A percentile compares a stretch with the other conserved stretches of the same genome.
Conservation (phyloP, 1,140 invertebrate species). For the Euschistus heros region DNA sequence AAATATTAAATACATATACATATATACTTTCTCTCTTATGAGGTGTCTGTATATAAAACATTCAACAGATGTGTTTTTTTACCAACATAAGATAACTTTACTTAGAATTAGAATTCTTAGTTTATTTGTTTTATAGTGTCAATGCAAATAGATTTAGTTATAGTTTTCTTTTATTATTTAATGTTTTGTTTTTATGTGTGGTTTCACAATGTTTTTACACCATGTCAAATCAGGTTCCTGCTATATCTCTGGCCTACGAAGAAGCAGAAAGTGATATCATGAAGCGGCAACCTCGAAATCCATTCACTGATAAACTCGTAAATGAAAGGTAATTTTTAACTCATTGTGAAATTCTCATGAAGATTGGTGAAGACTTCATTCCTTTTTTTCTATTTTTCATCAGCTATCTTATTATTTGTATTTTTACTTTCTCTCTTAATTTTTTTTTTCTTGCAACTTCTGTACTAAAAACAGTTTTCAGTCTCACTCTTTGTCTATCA, state of each 20-base stretch:
- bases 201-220: constrained; percentile 32
- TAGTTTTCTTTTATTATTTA: constrained; percentile 26
- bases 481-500: background rate
- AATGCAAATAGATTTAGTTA: constrained; percentile 23
- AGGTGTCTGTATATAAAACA: too few relatives aligned
- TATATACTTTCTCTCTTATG: too few relatives aligned
- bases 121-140: constrained; percentile 22
- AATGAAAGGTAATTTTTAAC: constrained; percentile 80
- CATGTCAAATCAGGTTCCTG: constrained; percentile 65
- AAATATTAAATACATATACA: too few relatives aligned
- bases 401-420: constrained; percentile 22
- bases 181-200: constrained; percentile 27
- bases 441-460: background rate
- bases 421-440: constrained; percentile 17
- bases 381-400: constrained; percentile 19
- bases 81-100: too few relatives aligned
- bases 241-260: constrained; percentile 98
- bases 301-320: constrained; percentile 91
- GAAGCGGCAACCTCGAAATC: constrained; percentile 94
- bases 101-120: constrained; percentile 16
- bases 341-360: constrained; percentile 11
- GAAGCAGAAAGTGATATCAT: constrained; percentile 97
- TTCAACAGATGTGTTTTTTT: too few relatives aligned
- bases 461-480: too few relatives aligned
- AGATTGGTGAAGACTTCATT: constrained; percentile 21